These are phyloP conservation scores for Steinernema scapterisci DNA, from an alignment of 2,888 invertebrate species.

Conservation along the genomic window DNA sequence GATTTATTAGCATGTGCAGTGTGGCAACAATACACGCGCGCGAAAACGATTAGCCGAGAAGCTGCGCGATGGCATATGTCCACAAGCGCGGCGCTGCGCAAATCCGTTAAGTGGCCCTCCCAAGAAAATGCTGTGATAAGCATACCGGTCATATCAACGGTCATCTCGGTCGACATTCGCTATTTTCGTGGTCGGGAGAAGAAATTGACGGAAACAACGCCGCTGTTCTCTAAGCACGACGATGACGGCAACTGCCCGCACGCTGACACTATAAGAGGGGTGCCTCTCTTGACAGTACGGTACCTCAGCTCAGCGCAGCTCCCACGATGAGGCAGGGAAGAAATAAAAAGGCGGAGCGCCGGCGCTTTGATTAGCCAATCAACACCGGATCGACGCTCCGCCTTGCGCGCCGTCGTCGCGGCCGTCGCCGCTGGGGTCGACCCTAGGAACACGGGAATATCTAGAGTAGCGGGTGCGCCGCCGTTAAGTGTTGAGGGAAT, in stretches of 20 bases:
- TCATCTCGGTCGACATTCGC: constrained; percentile 19
- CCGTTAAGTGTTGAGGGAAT: constrained; percentile 20
- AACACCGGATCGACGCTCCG: constrained; percentile 11
- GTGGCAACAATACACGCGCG: constrained; percentile 27
- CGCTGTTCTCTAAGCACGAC: too few species aligned
- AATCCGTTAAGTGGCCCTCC: neutral
- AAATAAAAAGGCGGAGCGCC: constrained; percentile 5
- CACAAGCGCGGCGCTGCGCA: neutral
- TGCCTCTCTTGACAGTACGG: constrained; percentile 14
- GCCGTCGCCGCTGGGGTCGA: too few species aligned
- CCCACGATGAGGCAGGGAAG: neutral
- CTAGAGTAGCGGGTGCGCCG: neutral
- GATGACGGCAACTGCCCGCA: neutral
- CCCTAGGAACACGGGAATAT: neutral
- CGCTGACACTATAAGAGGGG: neutral
- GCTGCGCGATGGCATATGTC: constrained; percentile 10
- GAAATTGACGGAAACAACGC: too few species aligned
- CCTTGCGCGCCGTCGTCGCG: neutral
- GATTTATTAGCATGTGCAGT: constrained; percentile 16
- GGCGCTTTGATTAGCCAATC: constrained; percentile 23
- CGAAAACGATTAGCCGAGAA: constrained; percentile 19
- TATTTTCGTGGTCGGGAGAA: neutral
- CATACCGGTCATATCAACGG: constrained; percentile 16
- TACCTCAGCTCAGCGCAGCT: too few species aligned
- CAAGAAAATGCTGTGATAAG: neutral